These are phyloP conservation scores for Merluccius polli DNA, from an alignment of 2,797 vertebrate species.

Conservation along the genomic window DNA sequence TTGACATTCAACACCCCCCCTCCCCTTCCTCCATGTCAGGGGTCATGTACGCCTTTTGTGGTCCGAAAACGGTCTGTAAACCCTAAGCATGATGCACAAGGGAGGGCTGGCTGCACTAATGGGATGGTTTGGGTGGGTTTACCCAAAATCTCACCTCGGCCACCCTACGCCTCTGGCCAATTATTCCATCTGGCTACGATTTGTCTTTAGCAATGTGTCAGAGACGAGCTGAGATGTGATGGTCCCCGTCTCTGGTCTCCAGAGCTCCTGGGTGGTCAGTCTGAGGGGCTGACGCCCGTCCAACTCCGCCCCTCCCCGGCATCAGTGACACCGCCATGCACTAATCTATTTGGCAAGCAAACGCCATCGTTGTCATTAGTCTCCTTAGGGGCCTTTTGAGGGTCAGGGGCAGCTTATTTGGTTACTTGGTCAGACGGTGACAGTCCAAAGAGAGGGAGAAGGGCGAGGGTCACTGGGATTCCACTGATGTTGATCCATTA, in stretches of 20 bases:
- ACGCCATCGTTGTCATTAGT: slow-evolving; percentile 58
- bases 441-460: slow-evolving; percentile 36
- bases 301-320: slow-evolving; percentile 28
- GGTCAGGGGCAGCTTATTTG: slow-evolving; percentile 65
- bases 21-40: slow-evolving; percentile 17
- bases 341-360: slow-evolving; percentile 69
- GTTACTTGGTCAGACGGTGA: slow-evolving; percentile 56
- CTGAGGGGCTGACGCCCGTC: slow-evolving; percentile 35
- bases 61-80: slow-evolving; percentile 46
- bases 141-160: slow-evolving; percentile 18
- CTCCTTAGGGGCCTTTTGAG: slow-evolving; percentile 48
- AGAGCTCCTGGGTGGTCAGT: slow-evolving; percentile 71
- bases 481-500: slow-evolving; percentile 26
- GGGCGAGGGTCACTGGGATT: slow-evolving; percentile 31
- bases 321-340: slow-evolving; percentile 51
- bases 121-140: slow-evolving; percentile 31
- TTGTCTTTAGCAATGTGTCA: slow-evolving; percentile 59
- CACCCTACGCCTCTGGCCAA: slow-evolving; percentile 37
- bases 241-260: slow-evolving; percentile 45
- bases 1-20: neutral
- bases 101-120: neutral
- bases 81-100: slow-evolving; percentile 34
- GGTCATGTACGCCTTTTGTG: slow-evolving; percentile 51
- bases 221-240: slow-evolving; percentile 55
- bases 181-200: slow-evolving; percentile 53